Conservation (phyloP, 2,888 invertebrate species). For the Drosophila paracracens region DNA sequence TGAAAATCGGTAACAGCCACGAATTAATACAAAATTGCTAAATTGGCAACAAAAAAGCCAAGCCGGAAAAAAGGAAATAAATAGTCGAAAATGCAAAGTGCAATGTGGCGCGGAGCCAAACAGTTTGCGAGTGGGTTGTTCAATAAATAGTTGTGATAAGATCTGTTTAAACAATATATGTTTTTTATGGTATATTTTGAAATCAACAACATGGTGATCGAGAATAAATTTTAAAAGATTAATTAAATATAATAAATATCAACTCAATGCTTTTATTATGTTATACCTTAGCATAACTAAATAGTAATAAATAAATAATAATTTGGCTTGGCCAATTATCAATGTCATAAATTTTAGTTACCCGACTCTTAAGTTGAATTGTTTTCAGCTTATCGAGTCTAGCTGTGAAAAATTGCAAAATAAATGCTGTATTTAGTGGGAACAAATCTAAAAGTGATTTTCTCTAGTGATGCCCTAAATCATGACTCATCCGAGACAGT, state of each 20-base stretch:
- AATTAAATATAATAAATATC: neutral
- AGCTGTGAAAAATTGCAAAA: conserved; percentile 1
- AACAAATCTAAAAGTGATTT: conserved; percentile 24
- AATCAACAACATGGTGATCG: neutral
- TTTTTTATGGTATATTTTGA: neutral
- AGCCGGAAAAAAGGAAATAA: conserved; percentile 3
- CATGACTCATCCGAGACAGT: conserved; percentile 48
- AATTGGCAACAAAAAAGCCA: conserved; percentile 21
- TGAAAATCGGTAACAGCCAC: conserved; percentile 58
- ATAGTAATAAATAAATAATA: too few species aligned
- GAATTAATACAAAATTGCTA: conserved; percentile 48
- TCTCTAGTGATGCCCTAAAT: conserved; percentile 30
- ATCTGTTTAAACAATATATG: neutral
- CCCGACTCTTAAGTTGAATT: neutral
- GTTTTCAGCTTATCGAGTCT: neutral
- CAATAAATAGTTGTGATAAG: conserved; percentile 3
- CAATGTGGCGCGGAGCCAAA: conserved; percentile 39
- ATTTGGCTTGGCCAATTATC: neutral
- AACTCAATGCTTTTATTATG: neutral
- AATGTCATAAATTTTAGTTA: neutral
- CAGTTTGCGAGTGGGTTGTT: conserved; percentile 20
- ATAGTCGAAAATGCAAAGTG: conserved; percentile 19
- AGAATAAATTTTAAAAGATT: fast-evolving
- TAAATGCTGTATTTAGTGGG: conserved; percentile 15
- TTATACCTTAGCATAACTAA: neutral